Percentiles rank a stretch among this genome's conserved stretches.
These are phyloP conservation scores for Gobius niger DNA, from an alignment of 2,113 vertebrate species.

Conservation along the genomic window DNA sequence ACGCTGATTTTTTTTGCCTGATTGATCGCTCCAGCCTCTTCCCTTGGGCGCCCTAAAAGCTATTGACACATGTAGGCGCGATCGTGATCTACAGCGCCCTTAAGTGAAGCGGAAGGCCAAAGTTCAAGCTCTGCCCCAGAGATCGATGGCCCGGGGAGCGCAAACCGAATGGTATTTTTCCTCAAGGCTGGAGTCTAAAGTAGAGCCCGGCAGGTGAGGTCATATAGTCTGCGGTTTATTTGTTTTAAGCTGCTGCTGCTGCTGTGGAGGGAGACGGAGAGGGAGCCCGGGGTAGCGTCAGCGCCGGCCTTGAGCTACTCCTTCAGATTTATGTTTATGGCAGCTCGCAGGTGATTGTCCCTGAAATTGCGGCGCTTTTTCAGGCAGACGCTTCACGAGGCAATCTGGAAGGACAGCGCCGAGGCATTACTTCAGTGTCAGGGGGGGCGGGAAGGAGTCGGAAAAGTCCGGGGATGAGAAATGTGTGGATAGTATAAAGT, in stretches of 20 bases:
- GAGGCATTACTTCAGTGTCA: neutral
- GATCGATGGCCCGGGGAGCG: slow-evolving; percentile 58
- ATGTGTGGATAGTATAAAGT: neutral
- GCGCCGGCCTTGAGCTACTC: slow-evolving; percentile 36
- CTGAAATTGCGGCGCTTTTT: neutral
- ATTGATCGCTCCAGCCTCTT: slow-evolving; percentile 47
- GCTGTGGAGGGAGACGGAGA: slow-evolving; percentile 2
- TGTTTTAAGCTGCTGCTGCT: slow-evolving; percentile 21
- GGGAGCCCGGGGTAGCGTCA: slow-evolving; percentile 13
- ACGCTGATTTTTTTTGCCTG: neutral
- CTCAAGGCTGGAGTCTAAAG: slow-evolving; percentile 31
- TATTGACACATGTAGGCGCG: slow-evolving; percentile 3
- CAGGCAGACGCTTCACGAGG: neutral
- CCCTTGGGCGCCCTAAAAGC: slow-evolving; percentile 36
- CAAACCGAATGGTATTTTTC: slow-evolving; percentile 55
- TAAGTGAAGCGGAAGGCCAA: slow-evolving; percentile 52
- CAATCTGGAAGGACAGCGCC: neutral
- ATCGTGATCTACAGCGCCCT: slow-evolving; percentile 41
- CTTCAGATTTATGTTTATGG: slow-evolving; percentile 42
- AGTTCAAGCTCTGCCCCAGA: slow-evolving; percentile 54
- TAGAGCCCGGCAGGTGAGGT: slow-evolving; percentile 31
- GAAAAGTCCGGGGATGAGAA: neutral
- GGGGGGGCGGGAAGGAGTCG: neutral
- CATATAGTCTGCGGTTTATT: slow-evolving; percentile 23
- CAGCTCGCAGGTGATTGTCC: slow-evolving; percentile 41